These are phyloP conservation scores for Caerostris extrusa DNA, from an alignment of 1,140 invertebrate genomes.

Conservation along the genomic window DNA sequence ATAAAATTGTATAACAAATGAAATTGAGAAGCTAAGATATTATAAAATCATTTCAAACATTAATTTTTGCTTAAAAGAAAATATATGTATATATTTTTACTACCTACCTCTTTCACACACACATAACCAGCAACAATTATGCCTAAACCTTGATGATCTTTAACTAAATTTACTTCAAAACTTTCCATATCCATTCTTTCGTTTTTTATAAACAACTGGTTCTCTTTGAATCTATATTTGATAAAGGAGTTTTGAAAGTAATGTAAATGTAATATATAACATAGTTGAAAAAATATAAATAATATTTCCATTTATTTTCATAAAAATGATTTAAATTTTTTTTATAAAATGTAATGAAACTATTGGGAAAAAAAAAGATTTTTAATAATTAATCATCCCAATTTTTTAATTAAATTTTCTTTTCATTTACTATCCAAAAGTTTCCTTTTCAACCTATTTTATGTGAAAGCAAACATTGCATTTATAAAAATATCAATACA, in stretches of 20 bases:
- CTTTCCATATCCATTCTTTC: conserved; percentile 95
- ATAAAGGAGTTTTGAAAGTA: not conserved
- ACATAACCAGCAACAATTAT: conserved; percentile 99
- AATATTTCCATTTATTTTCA: no score
- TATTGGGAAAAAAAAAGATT: no score
- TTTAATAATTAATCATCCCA: no score
- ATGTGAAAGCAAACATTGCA: no score
- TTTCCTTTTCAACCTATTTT: no score
- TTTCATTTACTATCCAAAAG: no score
- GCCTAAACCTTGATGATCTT: conserved; percentile 96
- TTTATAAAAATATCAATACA: no score
- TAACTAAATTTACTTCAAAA: conserved; percentile 95
- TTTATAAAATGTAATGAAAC: no score
- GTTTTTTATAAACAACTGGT: conserved; percentile 28
- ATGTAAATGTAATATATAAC: no score
- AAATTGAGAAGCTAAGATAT: not conserved
- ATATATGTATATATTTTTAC: not conserved
- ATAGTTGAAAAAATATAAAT: no score
- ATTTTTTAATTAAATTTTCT: no score
- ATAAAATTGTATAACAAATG: not conserved
- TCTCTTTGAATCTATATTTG: conserved; percentile 50
- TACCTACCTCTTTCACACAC: conserved; percentile 90
- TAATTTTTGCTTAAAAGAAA: not conserved
- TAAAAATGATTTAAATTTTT: no score
- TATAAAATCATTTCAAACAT: not conserved